Evolutionary conservation across 2,888 invertebrate genomes (phyloP).

Genomic region (Ichneumon xanthorius): DNA sequence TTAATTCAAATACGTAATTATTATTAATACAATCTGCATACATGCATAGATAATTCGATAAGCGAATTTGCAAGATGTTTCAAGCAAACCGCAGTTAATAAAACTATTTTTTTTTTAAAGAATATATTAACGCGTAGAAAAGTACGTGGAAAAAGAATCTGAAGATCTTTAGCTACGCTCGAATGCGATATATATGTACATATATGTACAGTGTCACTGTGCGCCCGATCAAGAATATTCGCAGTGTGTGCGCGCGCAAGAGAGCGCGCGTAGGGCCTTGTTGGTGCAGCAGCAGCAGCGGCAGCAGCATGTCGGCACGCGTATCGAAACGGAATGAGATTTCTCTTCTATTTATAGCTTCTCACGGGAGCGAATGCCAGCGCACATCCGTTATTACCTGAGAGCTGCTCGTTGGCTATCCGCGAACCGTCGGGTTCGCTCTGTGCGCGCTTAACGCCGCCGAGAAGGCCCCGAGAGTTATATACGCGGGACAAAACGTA

Average conservation of each 20-base stretch:
- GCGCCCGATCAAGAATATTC: neutral
- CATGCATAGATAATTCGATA: no score
- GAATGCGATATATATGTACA: neutral
- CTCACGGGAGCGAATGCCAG: constrained; percentile 76
- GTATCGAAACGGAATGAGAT: constrained; percentile 82
- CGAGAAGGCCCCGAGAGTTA: neutral
- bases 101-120: no score
- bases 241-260: neutral
- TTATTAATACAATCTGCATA: no score
- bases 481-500: constrained; percentile 19
- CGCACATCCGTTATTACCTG: constrained; percentile 82
- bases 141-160: neutral
- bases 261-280: constrained; percentile 28
- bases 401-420: constrained; percentile 68
- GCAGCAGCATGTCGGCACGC: constrained; percentile 72
- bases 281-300: neutral
- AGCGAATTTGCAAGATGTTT: no score
- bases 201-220: neutral
- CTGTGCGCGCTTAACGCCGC: constrained; percentile 21
- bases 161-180: neutral
- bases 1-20: neutral
- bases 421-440: constrained; percentile 42
- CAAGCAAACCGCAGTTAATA: no score
- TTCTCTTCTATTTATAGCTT: constrained; percentile 84
- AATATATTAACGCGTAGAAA: no score